These are phyloP conservation scores for Mongoloraphidia duomilia DNA, from an alignment of 2,888 invertebrate genomes.

Conservation along the genomic window DNA sequence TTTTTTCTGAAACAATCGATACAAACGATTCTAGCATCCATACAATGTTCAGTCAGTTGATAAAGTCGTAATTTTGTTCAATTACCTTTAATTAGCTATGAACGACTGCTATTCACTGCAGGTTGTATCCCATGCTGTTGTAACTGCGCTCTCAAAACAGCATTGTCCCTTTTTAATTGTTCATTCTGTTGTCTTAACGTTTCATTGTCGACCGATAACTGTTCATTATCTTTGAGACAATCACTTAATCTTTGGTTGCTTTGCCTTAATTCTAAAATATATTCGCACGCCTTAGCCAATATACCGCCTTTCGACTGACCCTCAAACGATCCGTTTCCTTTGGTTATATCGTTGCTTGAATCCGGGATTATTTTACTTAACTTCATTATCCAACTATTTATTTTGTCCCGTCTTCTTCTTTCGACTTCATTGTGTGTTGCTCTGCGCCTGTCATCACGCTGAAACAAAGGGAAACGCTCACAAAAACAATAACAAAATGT, in stretches of 20 bases:
- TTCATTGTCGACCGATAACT: conserved; percentile 53
- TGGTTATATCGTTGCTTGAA: conserved; percentile 32
- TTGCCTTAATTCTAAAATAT: conserved; percentile 71
- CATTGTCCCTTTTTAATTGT: conserved; percentile 63
- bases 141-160: conserved; percentile 49
- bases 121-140: conserved; percentile 46
- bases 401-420: conserved; percentile 83
- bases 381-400: conserved; percentile 92
- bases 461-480: conserved; percentile 15
- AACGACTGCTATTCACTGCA: too few species aligned
- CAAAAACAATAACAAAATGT: not conserved
- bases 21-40: too few species aligned
- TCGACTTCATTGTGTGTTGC: conserved; percentile 95
- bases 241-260: conserved; percentile 58
- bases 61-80: too few species aligned
- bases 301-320: conserved; percentile 88
- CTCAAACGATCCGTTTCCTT: conserved; percentile 47
- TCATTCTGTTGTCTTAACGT: conserved; percentile 55
- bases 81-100: too few species aligned
- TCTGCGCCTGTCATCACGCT: conserved; percentile 77
- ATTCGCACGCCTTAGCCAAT: conserved; percentile 88
- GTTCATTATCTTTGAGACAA: conserved; percentile 50
- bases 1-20: too few species aligned
- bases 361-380: conserved; percentile 81
- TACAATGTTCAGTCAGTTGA: too few species aligned